Evolutionary conservation across 2,888 invertebrate genomes (phyloP), one percentile per base, ranked within the genome.

Genomic region (Onchidella celtica): DNA sequence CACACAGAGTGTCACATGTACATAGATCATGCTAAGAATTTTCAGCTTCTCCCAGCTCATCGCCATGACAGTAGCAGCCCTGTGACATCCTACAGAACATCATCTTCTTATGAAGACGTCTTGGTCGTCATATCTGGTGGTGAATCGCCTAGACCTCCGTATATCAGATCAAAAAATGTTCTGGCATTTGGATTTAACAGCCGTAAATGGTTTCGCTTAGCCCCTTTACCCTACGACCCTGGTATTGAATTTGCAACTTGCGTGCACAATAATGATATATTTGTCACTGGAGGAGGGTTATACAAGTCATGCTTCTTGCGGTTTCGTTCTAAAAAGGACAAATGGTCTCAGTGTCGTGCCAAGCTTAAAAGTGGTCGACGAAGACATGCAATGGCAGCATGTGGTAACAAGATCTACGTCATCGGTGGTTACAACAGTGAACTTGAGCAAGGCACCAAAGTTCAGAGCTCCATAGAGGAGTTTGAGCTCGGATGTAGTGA

Each of bases 351-450:
- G 66, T 86, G 87, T 32, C 85, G 87, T 21, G 86, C 88, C 36
- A 88, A 88, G 21, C 83, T 90, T 79, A 86, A 85, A 73, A 87
- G 86, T 55, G 90, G 90, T 11, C 81, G 90, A 14, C 84, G 90
- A 29, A 87, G 90, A 14, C 90, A 90, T 75, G 88, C 89, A 1
- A 89, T 89, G 86, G 89, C 87, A 6, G 87, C 90, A 0, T 85
- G 89, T 34, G 88, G 90, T 17, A 88, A 88, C 69, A 86, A 85
- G 27, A 81, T 90, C 29, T 90, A 88, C 68, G 89, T 88, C 1
- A 85, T 90, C 9, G 90, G 90, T 17, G 90, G 90, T 2, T 90
- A 89, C 81, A 89, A 90, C 79, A 89, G 89, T 70, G 87, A 89
- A 24, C 81, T 88, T 17, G 86, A 86, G 24, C 89, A 89, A 59